Percentiles rank a stretch among this genome's conserved stretches.
phyloP scores from a whole-genome alignment of 2,797 vertebrate species.

The Gallinago nigripennis region DNA sequence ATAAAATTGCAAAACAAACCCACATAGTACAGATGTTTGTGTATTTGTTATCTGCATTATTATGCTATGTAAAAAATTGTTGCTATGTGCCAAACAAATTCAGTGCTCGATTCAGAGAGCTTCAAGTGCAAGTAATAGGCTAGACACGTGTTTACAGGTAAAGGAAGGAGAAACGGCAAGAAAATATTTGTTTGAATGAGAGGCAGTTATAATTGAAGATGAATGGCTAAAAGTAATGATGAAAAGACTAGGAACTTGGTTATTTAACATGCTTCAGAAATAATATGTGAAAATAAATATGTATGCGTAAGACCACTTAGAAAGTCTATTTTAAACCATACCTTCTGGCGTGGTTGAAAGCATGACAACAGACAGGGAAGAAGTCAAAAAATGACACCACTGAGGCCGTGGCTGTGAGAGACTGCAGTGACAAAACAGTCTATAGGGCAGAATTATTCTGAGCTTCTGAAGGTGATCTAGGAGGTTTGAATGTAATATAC shows the following conservation, averaged over 20 bases:
- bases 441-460: neutral
- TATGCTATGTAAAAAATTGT: neutral
- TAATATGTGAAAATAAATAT: neutral
- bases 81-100: neutral
- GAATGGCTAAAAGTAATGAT: neutral
- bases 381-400: neutral
- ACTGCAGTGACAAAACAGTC: neutral
- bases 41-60: neutral
- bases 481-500: neutral
- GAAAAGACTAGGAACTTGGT: neutral
- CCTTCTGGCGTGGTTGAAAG: neutral
- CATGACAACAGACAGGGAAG: neutral
- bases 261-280: neutral
- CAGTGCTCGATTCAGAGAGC: neutral
- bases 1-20: neutral
- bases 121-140: neutral
- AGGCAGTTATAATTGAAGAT: neutral
- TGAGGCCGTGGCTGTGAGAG: neutral
- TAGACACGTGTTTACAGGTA: neutral
- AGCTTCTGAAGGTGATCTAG: neutral
- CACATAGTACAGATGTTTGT: neutral
- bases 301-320: neutral
- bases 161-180: neutral
- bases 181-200: neutral
- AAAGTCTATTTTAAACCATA: neutral